Base-by-base conservation (phyloP, 2,888 invertebrate species). In the Tuberolachnus salignus region DNA sequence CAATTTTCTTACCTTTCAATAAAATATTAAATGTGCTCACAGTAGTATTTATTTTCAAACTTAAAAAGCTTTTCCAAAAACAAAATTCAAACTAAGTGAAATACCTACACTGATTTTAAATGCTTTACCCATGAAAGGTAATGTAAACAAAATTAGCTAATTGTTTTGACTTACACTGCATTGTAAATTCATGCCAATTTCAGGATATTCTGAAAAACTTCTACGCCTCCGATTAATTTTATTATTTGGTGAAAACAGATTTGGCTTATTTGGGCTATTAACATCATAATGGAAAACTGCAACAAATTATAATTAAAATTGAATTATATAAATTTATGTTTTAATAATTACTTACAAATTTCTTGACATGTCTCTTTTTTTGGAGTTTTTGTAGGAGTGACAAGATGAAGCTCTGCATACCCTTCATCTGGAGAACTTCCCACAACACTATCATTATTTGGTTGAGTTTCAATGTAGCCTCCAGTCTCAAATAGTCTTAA, bases 391-490 rank as follows among this genome's bases (percentile, higher is more conserved):
- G 55, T 51, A 16, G 78, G 78, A 2, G 78, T 78, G 51, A 51
- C 51, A 42, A 78, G 78, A 13, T 73, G 80, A 34, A 80, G 46
- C 55, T 81, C 82, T 23, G 80, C 82, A 67, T 81, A 82, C 8
- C 82, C 82, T 81, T 82, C 82, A 73, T 82, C 82, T 13, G 82
- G 81, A 11, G 82, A 82, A 59, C 59, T 69, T 61, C 69, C 78
- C 3, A 78, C 42, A 57, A 61, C 51, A 69, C 61, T 78, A 67
- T 23, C 69, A 67, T 26, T 75, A 69, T 34, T 69, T 69, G 63
- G 80, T 44, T 73, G 73, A 73, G 63, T 63, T 42, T 78, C 78
- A 42, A 78, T 21, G 69, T 51, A 78, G 51, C 78, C 78, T 49
- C 69, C 78, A 51, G 78, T 51, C 14, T 78, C 78, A 51, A 78